Evolutionary conservation across 2,797 vertebrate genomes (phyloP).

Genomic region (Sebastes kiyomatsui): DNA sequence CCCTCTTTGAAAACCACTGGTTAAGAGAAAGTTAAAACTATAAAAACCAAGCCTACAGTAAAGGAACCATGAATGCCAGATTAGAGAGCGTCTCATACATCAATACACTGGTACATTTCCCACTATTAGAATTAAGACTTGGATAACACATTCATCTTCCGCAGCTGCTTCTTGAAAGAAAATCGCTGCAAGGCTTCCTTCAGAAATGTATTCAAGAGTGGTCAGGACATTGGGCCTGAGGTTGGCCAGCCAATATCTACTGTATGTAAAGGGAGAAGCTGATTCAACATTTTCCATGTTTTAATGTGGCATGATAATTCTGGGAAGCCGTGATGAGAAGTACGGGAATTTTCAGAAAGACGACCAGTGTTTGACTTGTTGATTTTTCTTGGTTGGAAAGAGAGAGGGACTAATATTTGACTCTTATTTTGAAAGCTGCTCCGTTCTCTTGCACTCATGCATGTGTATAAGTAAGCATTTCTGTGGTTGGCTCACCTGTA

Average conservation of each 20-base stretch:
- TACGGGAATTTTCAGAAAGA: constrained; percentile 75
- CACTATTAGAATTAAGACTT: background rate
- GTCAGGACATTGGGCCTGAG: constrained; percentile 51
- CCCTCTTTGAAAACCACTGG: too few species aligned
- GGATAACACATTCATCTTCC: constrained; percentile 1
- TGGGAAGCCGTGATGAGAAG: constrained; percentile 72
- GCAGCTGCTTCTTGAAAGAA: constrained; percentile 43
- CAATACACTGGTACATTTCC: background rate
- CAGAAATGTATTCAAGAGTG: constrained; percentile 53
- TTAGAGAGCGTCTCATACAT: background rate
- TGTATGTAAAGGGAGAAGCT: constrained; percentile 73
- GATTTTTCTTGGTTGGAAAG: constrained; percentile 77
- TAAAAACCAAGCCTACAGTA: too few species aligned
- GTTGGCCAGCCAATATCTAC: constrained; percentile 63
- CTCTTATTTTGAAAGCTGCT: constrained; percentile 76
- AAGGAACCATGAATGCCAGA: background rate
- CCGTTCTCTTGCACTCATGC: constrained; percentile 65
- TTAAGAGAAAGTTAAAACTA: too few species aligned
- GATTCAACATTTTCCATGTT: constrained; percentile 80
- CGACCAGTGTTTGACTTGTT: constrained; percentile 77
- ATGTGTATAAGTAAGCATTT: constrained; percentile 74
- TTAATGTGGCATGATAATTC: constrained; percentile 80
- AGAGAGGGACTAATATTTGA: constrained; percentile 70
- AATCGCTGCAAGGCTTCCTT: constrained; percentile 31
- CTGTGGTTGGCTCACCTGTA: constrained; percentile 75